phyloP scores from a whole-genome alignment of 2,797 vertebrate species.

The Lemur catta region DNA sequence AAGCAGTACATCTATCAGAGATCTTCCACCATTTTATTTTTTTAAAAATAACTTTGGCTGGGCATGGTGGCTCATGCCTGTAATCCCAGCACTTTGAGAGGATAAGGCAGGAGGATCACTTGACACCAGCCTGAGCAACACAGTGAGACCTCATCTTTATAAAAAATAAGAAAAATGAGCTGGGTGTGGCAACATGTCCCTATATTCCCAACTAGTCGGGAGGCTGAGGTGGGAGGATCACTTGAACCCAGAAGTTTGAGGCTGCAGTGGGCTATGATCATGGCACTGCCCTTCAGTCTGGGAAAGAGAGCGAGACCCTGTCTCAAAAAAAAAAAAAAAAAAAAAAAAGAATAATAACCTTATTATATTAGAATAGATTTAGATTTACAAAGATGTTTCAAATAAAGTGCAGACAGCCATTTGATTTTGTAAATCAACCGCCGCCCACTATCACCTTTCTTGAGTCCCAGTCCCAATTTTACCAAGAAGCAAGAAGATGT shows the following conservation, averaged over 20 bases:
- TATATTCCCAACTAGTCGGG: no score
- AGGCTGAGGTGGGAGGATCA: neutral
- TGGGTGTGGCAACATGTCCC: no score
- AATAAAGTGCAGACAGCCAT: neutral
- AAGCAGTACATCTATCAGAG: neutral
- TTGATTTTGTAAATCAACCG: neutral
- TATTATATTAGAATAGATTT: neutral
- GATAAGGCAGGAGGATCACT: neutral
- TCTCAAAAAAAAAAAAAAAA: neutral
- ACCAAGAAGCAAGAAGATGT: neutral
- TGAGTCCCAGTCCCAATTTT: neutral
- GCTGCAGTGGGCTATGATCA: neutral
- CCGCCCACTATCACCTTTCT: neutral
- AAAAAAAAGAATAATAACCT: neutral
- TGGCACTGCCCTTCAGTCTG: neutral
- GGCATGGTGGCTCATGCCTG: no score
- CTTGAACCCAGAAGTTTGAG: neutral
- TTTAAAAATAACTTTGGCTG: neutral
- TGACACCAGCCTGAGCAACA: no score
- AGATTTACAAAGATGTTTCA: neutral
- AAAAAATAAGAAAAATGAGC: no score
- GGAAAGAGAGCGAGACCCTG: neutral
- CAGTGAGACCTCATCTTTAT: no score
- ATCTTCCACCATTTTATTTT: neutral
- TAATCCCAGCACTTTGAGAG: neutral